Evolutionary conservation across 1,140 invertebrate species (phyloP).

Genomic region (Trichonephila clavipes): DNA sequence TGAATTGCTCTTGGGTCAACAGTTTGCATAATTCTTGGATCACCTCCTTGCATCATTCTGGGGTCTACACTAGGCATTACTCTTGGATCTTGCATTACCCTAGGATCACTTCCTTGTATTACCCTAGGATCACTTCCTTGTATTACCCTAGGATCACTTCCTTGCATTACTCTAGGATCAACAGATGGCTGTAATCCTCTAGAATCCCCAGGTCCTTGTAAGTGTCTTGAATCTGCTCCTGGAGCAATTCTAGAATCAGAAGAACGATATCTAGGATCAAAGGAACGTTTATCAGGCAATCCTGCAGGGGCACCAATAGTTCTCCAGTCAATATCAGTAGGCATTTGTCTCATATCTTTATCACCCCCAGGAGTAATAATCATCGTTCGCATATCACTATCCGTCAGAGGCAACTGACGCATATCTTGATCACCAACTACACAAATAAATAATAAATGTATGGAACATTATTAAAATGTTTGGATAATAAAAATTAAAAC

Average conservation of each 20-base stretch:
- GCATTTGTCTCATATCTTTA: conserved; percentile 77
- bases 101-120: neutral
- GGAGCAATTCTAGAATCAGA: neutral
- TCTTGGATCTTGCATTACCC: conserved; percentile 70
- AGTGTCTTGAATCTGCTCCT: conserved; percentile 2
- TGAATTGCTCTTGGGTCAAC: conserved; percentile 30
- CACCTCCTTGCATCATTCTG: conserved; percentile 8
- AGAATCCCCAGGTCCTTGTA: neutral
- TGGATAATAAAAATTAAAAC: too few species aligned
- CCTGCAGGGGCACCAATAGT: conserved; percentile 72
- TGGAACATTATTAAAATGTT: too few species aligned
- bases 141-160: conserved; percentile 80
- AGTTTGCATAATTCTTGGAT: conserved; percentile 24
- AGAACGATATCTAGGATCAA: conserved; percentile 63
- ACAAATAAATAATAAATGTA: neutral
- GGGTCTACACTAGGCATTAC: conserved; percentile 5
- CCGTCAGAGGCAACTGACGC: conserved; percentile 79
- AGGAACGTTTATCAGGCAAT: neutral
- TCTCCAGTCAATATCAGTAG: conserved; percentile 78
- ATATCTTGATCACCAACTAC: conserved; percentile 82
- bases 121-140: conserved; percentile 80
- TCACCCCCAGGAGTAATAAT: conserved; percentile 78
- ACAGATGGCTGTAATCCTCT: conserved; percentile 78
- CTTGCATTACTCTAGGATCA: conserved; percentile 80
- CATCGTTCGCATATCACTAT: conserved; percentile 83